phyloP scores from a whole-genome alignment of 2,888 invertebrate species.

The Nemoura dubitans region DNA sequence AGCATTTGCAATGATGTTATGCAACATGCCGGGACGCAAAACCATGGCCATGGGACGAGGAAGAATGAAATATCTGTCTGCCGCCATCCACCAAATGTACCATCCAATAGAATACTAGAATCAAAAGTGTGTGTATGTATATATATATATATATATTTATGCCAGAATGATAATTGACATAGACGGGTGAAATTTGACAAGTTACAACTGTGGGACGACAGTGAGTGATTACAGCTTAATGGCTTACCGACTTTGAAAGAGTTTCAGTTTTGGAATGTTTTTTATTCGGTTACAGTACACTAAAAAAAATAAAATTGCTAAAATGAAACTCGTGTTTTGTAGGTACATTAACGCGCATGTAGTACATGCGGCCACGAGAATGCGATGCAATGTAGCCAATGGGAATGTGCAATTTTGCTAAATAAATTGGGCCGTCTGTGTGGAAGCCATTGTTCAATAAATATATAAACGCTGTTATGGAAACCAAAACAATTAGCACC shows the following conservation, averaged over 20 bases:
- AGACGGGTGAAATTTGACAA: conserved; percentile 12
- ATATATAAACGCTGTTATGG: neutral
- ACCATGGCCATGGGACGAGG: no score
- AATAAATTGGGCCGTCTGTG: no score
- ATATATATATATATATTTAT: neutral
- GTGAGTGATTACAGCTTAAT: conserved; percentile 4
- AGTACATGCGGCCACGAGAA: no score
- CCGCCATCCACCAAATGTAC: neutral
- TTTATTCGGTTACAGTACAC: neutral
- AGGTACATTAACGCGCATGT: no score
- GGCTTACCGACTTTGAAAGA: neutral
- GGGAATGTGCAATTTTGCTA: no score
- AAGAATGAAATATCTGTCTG: neutral
- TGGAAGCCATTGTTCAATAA: no score
- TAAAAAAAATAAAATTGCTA: no score
- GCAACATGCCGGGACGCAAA: neutral
- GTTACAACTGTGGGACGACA: neutral
- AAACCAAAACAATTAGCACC: neutral
- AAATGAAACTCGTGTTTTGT: no score
- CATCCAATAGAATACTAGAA: neutral
- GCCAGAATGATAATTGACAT: neutral
- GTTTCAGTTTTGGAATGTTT: neutral
- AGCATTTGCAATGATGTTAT: neutral
- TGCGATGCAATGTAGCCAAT: no score
- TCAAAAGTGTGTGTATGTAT: no score